Evolutionary conservation across 2,113 vertebrate genomes (phyloP).

Genomic region (Quiscalus mexicanus): DNA sequence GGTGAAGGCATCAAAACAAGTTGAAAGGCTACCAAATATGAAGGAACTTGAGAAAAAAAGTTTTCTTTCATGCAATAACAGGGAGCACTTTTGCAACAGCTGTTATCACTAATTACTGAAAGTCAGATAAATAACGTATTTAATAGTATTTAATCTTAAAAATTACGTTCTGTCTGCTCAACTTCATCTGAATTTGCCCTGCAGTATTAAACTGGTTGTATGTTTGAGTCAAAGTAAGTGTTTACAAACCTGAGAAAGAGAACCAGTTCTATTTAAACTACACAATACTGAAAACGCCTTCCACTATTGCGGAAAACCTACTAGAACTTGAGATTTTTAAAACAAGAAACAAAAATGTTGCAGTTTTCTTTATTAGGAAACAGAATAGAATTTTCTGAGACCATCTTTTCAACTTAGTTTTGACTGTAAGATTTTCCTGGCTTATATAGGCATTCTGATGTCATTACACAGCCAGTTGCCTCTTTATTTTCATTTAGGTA

Average conservation of each 20-base stretch:
- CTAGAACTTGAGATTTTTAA: not conserved
- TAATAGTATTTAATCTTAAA: not conserved
- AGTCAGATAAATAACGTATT: not conserved
- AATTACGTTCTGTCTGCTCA: not conserved
- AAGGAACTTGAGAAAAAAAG: not conserved
- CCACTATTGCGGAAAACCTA: not conserved
- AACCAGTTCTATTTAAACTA: not conserved
- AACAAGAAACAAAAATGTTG: not conserved
- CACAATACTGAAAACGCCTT: fast-evolving
- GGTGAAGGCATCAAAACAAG: not conserved
- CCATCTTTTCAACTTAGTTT: slow-evolving; percentile 16
- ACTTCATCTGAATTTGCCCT: not conserved
- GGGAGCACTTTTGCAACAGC: not conserved
- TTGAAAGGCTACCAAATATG: not conserved
- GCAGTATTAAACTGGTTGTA: not conserved
- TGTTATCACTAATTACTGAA: not conserved
- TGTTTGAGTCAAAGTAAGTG: not conserved
- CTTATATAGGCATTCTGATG: slow-evolving; percentile 13
- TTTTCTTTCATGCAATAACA: not conserved
- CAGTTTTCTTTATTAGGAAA: not conserved
- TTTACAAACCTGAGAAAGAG: not conserved
- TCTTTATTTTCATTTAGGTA: slow-evolving; percentile 19
- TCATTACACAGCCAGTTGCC: slow-evolving; percentile 24
- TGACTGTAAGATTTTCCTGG: slow-evolving; percentile 53
- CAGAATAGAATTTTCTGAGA: slow-evolving; percentile 24